phyloP scores from a whole-genome alignment of 2,888 invertebrate genomes.

The Ernsta delagoae region DNA sequence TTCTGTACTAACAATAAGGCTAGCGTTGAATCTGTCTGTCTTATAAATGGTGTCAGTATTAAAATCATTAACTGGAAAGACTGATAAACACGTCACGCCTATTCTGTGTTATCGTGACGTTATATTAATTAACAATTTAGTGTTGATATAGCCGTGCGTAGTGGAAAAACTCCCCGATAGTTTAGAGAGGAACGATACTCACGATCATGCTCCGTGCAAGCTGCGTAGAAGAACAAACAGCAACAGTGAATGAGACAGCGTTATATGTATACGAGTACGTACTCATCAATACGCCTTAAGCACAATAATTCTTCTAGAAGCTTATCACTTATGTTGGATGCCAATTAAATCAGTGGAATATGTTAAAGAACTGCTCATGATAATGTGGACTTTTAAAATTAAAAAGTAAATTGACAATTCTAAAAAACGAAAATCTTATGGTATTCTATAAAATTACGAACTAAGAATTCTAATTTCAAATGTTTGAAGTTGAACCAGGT shows the following conservation, averaged over 20 bases:
- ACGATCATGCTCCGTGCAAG: constrained; percentile 97
- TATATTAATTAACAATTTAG: background rate
- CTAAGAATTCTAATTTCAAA: no score
- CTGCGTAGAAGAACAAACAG: constrained; percentile 88
- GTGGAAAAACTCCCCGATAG: constrained; percentile 40
- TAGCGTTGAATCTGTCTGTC: no score
- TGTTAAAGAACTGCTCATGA: background rate
- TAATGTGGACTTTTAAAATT: no score
- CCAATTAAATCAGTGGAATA: constrained; percentile 10
- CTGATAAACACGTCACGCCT: background rate
- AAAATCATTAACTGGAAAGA: background rate
- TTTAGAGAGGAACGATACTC: constrained; percentile 86
- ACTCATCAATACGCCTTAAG: constrained; percentile 49
- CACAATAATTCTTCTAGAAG: constrained; percentile 19
- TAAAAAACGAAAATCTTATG: no score
- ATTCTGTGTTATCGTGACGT: no score
- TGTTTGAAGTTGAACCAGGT: no score
- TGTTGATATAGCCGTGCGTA: background rate
- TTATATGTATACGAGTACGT: constrained; percentile 46
- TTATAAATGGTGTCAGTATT: no score
- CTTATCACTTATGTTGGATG: constrained; percentile 13
- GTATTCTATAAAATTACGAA: no score
- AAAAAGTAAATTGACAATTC: no score
- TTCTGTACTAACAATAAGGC: no score
- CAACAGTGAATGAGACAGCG: constrained; percentile 86